Conservation (phyloP, 2,888 invertebrate species). For the Cephus nigrinus region DNA sequence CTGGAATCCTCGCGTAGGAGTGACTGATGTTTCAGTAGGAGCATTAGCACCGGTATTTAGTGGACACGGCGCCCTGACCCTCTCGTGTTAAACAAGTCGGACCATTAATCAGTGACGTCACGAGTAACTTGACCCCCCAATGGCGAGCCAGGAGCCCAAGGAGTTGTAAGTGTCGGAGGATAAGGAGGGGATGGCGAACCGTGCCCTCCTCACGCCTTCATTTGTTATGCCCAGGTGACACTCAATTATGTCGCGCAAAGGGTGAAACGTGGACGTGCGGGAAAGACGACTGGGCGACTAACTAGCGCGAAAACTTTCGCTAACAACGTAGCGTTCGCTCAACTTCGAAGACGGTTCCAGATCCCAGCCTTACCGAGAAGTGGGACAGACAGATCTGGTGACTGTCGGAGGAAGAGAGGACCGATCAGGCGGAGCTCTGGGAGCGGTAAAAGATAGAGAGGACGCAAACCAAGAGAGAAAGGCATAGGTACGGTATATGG, state of each 20-base stretch:
- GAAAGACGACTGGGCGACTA: conserved; percentile 40
- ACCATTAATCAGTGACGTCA: conserved; percentile 59
- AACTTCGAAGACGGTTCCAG: conserved; percentile 12
- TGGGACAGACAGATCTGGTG: neutral
- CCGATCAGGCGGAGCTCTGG: neutral
- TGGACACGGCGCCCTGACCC: conserved; percentile 51
- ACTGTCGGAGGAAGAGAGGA: neutral
- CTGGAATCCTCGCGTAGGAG: conserved; percentile 8
- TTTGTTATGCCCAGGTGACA: conserved; percentile 63
- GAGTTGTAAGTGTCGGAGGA: conserved; percentile 12
- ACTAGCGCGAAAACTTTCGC: conserved; percentile 49
- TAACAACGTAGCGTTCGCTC: conserved; percentile 39
- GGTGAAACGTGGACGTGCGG: conserved; percentile 32
- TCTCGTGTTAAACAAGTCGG: conserved; percentile 56
- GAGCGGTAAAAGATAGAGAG: neutral
- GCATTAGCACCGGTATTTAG: conserved; percentile 57
- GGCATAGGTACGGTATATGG: neutral
- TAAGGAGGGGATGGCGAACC: conserved; percentile 17
- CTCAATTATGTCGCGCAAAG: conserved; percentile 60
- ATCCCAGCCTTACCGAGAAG: neutral
- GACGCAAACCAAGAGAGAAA: neutral
- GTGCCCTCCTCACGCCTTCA: conserved; percentile 45
- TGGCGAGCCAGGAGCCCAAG: neutral
- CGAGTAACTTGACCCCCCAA: conserved; percentile 49
- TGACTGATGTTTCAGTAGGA: conserved; percentile 43